These are phyloP conservation scores for Heliconius cydno DNA, from an alignment of 2,888 invertebrate genomes.

Conservation along the genomic window DNA sequence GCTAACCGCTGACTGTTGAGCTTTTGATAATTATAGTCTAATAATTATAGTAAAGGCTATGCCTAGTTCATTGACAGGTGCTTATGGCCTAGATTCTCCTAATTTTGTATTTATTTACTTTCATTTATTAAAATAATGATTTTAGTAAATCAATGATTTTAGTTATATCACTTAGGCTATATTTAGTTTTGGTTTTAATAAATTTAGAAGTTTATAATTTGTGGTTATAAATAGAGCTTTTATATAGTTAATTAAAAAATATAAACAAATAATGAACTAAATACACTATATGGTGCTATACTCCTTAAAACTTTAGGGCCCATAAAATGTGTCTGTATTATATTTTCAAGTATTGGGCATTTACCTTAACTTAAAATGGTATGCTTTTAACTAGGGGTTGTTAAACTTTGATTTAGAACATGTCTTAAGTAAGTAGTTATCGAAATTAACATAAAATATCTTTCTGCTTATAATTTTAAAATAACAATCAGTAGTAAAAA, in stretches of 20 bases:
- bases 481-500: background rate
- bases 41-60: background rate
- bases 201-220: no score
- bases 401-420: slow-evolving; percentile 8
- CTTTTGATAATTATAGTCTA: background rate
- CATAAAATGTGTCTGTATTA: slow-evolving; percentile 8
- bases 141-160: no score
- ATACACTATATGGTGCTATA: background rate
- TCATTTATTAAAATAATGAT: no score
- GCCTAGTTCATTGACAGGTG: background rate
- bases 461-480: background rate
- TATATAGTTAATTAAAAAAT: background rate
- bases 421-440: background rate
- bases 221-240: no score
- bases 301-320: slow-evolving; percentile 8
- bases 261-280: background rate
- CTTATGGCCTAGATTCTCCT: background rate
- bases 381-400: slow-evolving; percentile 2
- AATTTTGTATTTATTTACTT: no score
- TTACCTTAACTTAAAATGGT: slow-evolving; percentile 1
- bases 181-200: no score
- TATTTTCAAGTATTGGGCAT: slow-evolving; percentile 10
- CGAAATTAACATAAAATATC: background rate
- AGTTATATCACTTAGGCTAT: no score
- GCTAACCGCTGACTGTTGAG: background rate